Evolutionary conservation across 2,888 invertebrate genomes (phyloP), one percentile per base, ranked within the genome.

Genomic region (Caenorhabditis uteleia): DNA sequence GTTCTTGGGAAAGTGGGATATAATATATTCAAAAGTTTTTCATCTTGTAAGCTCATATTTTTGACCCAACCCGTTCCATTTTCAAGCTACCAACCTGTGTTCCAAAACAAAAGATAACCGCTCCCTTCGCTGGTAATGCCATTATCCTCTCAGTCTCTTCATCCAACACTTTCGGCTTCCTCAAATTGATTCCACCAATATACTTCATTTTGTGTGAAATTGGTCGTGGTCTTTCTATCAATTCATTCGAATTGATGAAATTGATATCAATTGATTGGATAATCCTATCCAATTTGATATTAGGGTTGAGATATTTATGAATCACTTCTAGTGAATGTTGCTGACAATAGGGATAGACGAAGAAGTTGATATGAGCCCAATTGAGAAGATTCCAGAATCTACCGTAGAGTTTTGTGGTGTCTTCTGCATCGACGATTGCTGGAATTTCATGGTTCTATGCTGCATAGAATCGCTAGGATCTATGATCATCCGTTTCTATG

Each of bases 211-310:
- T 79, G 23, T 60, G 48, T 2, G 50, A 46, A 8, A 62, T 48
- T 5, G 71, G 72, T 21, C 70, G 43, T 18, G 74, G 69, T 12
- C 61, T 25, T 38, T 78, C 76, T 18, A 77, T 59, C 0, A 78
- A 23, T 45, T 77, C 77, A 46, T 79, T 58, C 20, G 74, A 67
- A 40, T 77, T 77, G 23, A 77, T 26, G 21, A 77, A 77, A 10
- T 62, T 29, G 20, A 68, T 10, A 44, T 61, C 59, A 26, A 53
- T 34, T 0, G 53, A 42, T 29, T 42, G 31, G 3, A 38, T 6
- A 3, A 58, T n/a, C 12, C 29, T n/a, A 0, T 34, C 16, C 3
- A 44, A 3, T 6, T 54, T 27, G 5, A 58, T 20, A 2, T 48
- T 25, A 2, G 25, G 7, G 2, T 53, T 53, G 16, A 57, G 33